Evolutionary conservation across 1,140 invertebrate genomes (phyloP).

Genomic region (Caenorhabditis tropicalis): DNA sequence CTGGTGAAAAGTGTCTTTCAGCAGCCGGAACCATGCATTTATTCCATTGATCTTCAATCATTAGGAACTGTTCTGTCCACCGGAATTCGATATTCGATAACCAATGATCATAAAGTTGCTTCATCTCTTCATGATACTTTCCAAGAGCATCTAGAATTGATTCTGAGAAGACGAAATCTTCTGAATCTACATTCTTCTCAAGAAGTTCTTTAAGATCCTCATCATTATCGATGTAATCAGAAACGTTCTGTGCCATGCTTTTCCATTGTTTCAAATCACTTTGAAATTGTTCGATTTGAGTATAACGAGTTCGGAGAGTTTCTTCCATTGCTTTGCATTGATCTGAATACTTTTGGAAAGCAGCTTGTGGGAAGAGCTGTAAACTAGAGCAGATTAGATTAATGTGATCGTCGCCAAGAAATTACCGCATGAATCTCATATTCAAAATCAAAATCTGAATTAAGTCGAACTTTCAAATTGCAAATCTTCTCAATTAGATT

Average conservation of each 20-base stretch:
- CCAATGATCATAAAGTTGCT: neutral
- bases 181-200: neutral
- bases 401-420: too few species aligned
- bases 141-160: neutral
- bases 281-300: neutral
- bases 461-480: neutral
- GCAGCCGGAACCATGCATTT: neutral
- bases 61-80: neutral
- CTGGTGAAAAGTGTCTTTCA: neutral
- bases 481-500: neutral
- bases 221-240: neutral
- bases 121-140: neutral
- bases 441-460: slow-evolving; percentile 2
- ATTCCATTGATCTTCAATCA: neutral
- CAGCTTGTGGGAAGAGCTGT: neutral
- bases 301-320: neutral
- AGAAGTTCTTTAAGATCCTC: neutral
- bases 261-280: neutral
- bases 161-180: neutral
- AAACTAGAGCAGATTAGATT: neutral
- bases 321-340: neutral
- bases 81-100: slow-evolving; percentile 1
- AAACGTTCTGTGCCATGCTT: neutral
- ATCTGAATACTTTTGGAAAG: neutral
- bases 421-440: slow-evolving; percentile 16